Evolutionary conservation across 2,113 vertebrate genomes (phyloP), one percentile per base, ranked within the genome.

Genomic region (Pangasianodon hypophthalmus): DNA sequence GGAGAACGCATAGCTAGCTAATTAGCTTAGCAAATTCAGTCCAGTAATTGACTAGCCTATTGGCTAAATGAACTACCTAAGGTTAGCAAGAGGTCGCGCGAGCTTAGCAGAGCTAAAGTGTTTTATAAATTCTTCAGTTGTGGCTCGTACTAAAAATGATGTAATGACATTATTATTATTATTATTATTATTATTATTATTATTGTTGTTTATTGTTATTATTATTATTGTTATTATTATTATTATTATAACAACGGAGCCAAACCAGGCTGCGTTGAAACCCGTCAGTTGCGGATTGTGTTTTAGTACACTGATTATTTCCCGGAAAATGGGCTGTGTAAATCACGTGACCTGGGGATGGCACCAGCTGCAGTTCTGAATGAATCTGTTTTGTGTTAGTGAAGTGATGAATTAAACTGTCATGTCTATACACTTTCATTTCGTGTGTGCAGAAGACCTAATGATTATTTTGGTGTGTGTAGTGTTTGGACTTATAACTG

Each of bases 61-160:
- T 58, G 16, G 81, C 82, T 60, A 77, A 58, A 24, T 84, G 32
- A 24, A 46, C 56, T 62, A 13, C 80, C n/a, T 83, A 50, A 52
- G 48, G 79, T 81, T 29, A 81, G 48, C 79, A 52, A 54, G 48
- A 80, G 77, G 46, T 80, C 77, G 77, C 46, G 77, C 46, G 41
- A 77, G 37, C 69, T 77, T 26, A 26, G 21, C 18, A 13, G 11
- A 46, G 44, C 16, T 29, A 16, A 69, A 69, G 5, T 13, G 71
- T 13, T 48, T 29, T 1, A 29, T 9, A 80, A 50, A 11, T 0
- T 2, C 4, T 3, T n/a, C 26, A 5, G 13, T 81, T 81, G 48
- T 18, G 26, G 6, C 26, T 52, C 14, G 75, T 79, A 3, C 9
- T 79, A 24, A 10, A 13, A 48, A 4, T 46, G 21, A 11, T 8